Base-by-base conservation (phyloP, 2,888 invertebrate genomes). In the Athalia rosae region DNA sequence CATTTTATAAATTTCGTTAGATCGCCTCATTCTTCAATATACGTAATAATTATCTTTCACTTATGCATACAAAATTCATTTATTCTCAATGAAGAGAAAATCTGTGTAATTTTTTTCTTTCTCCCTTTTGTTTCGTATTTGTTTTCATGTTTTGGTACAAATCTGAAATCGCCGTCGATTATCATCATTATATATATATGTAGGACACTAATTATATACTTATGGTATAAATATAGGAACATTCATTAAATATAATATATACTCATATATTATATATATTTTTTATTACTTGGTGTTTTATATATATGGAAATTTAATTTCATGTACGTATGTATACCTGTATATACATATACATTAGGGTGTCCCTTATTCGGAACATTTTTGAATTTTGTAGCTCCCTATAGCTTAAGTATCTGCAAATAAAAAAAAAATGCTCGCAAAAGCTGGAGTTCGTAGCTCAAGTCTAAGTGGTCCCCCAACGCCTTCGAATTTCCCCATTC, bases 191-290 rank as follows among this genome's bases (percentile, higher is more conserved):
- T 58, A 61, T 45, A 47, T 63, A 61, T 85, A 87, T 89, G 87
- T 85, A 84, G 83, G 88, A 89, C 88, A 88, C 86, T 87, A 88
- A 88, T 83, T 85, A 86, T 82, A 82, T 86, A 85, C 87, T 88
- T 88, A 88, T 83, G 85, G 87, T 89, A 89, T 87, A 89, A 89
- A 89, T 89, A 89, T 89, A 89, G 89, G 89, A 89, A 89, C 89
- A 89, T 89, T 89, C 87, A 89, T 89, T 89, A 89, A 89, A 89
- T 89, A 89, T 89, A 89, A 89, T 89, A 89, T 89, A 88, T 88
- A 84, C 87, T 86, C 82, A 84, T 85, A 81, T 84, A 85, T 47
- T 86, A 84, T 79, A 79, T 81, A 83, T 82, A 84, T 86, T 83
- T 85, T 83, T 83, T 86, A 83, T 83, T 85, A 86, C 86, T 84